These are phyloP conservation scores for Lates japonicus DNA, from an alignment of 2,797 vertebrate species.

Conservation along the genomic window DNA sequence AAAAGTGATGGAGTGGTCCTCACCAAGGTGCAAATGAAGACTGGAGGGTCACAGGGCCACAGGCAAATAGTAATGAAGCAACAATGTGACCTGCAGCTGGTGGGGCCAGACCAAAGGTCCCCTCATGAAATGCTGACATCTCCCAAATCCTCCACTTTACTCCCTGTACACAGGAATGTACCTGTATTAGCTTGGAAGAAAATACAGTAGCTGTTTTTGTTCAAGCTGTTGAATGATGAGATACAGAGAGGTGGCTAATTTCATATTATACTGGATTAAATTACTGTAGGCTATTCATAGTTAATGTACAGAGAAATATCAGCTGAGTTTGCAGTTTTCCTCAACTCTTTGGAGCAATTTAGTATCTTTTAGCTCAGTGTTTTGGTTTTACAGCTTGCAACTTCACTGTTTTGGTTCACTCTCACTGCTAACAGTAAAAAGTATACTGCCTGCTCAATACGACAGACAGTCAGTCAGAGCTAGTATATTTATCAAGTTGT, in stretches of 20 bases:
- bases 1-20: conserved; percentile 84
- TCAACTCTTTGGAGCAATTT: neutral
- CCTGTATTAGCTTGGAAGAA: neutral
- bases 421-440: too few species aligned
- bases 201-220: conserved; percentile 34
- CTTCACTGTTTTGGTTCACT: neutral
- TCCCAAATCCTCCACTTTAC: conserved; percentile 39
- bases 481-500: too few species aligned
- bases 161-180: conserved; percentile 11
- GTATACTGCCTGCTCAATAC: too few species aligned
- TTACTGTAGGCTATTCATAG: too few species aligned
- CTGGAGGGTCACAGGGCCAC: conserved; percentile 80
- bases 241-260: too few species aligned
- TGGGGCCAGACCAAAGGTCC: conserved; percentile 63
- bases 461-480: too few species aligned
- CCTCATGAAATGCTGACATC: conserved; percentile 47
- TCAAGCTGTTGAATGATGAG: neutral
- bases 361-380: neutral
- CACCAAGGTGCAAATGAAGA: conserved; percentile 88
- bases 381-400: neutral
- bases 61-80: conserved; percentile 84
- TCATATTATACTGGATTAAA: too few species aligned
- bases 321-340: neutral
- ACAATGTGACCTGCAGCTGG: conserved; percentile 85
- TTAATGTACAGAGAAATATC: too few species aligned